Evolutionary conservation across 2,797 vertebrate genomes (phyloP).

Genomic region (Gymnocypris eckloni): DNA sequence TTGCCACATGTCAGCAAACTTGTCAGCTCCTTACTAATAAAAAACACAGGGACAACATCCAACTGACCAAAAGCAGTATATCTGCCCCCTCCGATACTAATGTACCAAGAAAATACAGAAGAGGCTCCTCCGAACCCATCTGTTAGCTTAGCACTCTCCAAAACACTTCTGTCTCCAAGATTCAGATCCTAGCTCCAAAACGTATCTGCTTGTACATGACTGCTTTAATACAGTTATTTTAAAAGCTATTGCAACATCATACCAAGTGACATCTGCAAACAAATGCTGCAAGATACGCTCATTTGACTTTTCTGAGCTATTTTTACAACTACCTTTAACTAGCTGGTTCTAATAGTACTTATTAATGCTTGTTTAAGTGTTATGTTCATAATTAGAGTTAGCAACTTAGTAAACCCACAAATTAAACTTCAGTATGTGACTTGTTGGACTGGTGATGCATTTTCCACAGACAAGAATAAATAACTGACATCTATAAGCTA

Average conservation of each 20-base stretch:
- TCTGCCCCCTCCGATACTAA: not conserved
- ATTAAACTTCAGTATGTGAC: not conserved
- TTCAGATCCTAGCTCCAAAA: not conserved
- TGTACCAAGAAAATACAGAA: conserved; percentile 1
- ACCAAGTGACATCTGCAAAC: not conserved
- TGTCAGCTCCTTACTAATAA: not conserved
- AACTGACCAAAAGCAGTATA: conserved; percentile 14
- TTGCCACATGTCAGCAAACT: not conserved
- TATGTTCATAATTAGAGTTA: not conserved
- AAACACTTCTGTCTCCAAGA: not conserved
- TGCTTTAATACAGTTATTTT: not conserved
- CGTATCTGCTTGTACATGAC: not conserved
- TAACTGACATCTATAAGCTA: not conserved
- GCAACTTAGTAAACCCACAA: not conserved
- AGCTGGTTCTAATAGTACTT: not conserved
- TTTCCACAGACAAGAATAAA: not conserved
- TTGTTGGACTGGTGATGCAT: not conserved
- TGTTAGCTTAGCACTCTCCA: conserved; percentile 32
- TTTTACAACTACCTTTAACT: not conserved
- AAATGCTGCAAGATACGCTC: not conserved
- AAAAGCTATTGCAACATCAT: not conserved
- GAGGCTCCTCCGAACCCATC: conserved; percentile 16
- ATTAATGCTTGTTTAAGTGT: not conserved
- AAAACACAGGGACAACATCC: conserved; percentile 13
- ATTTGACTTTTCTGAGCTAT: not conserved